Evolutionary conservation across 2,113 vertebrate species (phyloP).

Genomic region (Puntigrus tetrazona): DNA sequence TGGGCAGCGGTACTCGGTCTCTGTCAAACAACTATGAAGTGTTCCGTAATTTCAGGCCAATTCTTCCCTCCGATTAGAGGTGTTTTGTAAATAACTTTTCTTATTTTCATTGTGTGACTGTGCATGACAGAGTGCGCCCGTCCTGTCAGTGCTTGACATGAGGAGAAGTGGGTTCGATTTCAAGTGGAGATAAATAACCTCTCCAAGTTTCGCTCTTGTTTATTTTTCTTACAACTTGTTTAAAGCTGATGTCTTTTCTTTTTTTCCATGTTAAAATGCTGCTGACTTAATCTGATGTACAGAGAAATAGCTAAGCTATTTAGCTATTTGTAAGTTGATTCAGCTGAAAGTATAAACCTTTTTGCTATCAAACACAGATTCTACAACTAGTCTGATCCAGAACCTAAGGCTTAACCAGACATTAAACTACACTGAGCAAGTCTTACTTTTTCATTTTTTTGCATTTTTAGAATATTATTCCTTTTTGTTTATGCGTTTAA

Average conservation of each 20-base stretch:
- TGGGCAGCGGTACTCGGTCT: conserved; percentile 48
- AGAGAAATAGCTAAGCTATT: background rate
- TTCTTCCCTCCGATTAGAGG: conserved; percentile 36
- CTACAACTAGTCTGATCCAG: no score
- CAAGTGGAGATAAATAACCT: conserved; percentile 52
- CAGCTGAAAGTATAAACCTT: background rate
- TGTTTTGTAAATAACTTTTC: conserved; percentile 41
- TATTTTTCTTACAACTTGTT: conserved; percentile 10
- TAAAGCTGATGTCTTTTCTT: background rate
- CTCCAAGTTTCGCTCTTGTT: conserved; percentile 30
- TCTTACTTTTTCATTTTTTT: no score
- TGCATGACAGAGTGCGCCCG: conserved; percentile 46
- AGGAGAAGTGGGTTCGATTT: conserved; percentile 40
- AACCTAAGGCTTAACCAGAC: no score
- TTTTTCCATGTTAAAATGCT: background rate
- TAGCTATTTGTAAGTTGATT: background rate
- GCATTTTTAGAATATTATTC: no score
- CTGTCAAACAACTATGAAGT: conserved; percentile 50
- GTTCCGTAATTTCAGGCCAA: conserved; percentile 36
- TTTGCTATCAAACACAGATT: no score
- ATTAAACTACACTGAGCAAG: no score
- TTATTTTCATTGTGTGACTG: conserved; percentile 40
- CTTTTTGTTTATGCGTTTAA: no score
- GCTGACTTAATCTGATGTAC: background rate
- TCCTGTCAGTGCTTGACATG: conserved; percentile 48